Evolutionary conservation across 2,888 invertebrate genomes (phyloP).

Genomic region (Drosophila glabriapex): DNA sequence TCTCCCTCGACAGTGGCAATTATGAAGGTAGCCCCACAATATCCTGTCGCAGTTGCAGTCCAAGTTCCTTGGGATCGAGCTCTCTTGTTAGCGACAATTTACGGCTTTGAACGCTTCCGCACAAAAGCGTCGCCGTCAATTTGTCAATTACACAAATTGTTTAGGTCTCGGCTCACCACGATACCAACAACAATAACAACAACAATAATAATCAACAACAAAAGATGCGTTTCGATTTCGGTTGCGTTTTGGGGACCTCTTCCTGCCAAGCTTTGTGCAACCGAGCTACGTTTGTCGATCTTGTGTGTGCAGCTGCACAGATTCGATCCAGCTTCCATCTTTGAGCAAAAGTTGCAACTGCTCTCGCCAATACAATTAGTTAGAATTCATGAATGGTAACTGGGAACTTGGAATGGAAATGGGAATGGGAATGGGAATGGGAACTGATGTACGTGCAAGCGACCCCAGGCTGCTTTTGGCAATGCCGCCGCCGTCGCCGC

Average conservation of each 20-base stretch:
- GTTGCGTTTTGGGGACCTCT: constrained; percentile 43
- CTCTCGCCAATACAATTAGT: constrained; percentile 81
- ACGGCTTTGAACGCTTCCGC: constrained; percentile 80
- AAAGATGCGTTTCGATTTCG: constrained; percentile 59
- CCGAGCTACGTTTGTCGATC: constrained; percentile 55
- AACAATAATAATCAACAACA: constrained; percentile 39
- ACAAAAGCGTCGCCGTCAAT: constrained; percentile 83
- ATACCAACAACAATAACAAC: constrained; percentile 36
- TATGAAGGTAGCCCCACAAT: constrained; percentile 45
- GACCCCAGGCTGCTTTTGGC: constrained; percentile 72
- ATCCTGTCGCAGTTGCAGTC: constrained; percentile 43
- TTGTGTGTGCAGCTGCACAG: constrained; percentile 80
- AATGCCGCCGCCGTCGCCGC: constrained; percentile 44
- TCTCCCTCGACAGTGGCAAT: constrained; percentile 56
- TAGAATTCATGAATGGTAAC: constrained; percentile 82
- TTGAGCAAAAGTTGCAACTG: constrained; percentile 64
- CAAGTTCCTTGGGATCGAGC: constrained; percentile 33
- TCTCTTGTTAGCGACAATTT: constrained; percentile 82
- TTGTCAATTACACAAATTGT: constrained; percentile 85
- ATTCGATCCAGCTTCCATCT: constrained; percentile 68
- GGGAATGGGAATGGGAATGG: constrained; percentile 22
- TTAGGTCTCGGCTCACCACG: constrained; percentile 60
- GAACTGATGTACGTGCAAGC: constrained; percentile 32
- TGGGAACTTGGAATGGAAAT: constrained; percentile 3
- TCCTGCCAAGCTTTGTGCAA: constrained; percentile 66